Percentiles rank a stretch among this genome's conserved stretches.
These are phyloP conservation scores for Folsomia manolachei DNA, from an alignment of 2,888 invertebrate species.

Conservation along the genomic window DNA sequence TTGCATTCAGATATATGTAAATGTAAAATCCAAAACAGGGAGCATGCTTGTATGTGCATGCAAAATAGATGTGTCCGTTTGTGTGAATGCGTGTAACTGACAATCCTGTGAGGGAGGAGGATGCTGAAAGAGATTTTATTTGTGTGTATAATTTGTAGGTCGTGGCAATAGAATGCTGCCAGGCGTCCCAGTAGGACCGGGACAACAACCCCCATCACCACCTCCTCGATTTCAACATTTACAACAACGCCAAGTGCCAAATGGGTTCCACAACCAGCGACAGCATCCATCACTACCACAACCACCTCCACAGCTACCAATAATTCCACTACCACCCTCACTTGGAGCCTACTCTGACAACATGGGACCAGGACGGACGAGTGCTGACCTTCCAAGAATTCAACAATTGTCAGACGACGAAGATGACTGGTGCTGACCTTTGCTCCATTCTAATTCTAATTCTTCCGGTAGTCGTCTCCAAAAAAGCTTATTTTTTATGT, in stretches of 20 bases:
- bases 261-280: slow-evolving; percentile 41
- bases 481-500: slow-evolving; percentile 18
- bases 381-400: slow-evolving; percentile 29
- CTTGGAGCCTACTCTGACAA: slow-evolving; percentile 36
- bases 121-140: neutral
- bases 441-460: slow-evolving; percentile 40
- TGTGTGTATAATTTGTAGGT: slow-evolving; percentile 38
- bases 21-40: neutral
- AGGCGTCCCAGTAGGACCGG: slow-evolving; percentile 15
- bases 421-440: slow-evolving; percentile 50
- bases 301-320: slow-evolving; percentile 8
- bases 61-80: neutral
- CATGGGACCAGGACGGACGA: slow-evolving; percentile 47
- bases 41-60: neutral
- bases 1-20: no score
- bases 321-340: slow-evolving; percentile 11
- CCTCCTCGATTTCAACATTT: slow-evolving; percentile 8
- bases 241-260: slow-evolving; percentile 46
- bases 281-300: slow-evolving; percentile 8
- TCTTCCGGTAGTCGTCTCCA: slow-evolving; percentile 40
- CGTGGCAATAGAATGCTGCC: slow-evolving; percentile 48
- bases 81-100: slow-evolving; percentile 15
- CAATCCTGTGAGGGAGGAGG: neutral
- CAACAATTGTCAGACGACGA: slow-evolving; percentile 47
- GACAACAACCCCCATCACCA: slow-evolving; percentile 24